Conservation (phyloP, 2,888 invertebrate genomes). For the Allolobophora icterica region DNA sequence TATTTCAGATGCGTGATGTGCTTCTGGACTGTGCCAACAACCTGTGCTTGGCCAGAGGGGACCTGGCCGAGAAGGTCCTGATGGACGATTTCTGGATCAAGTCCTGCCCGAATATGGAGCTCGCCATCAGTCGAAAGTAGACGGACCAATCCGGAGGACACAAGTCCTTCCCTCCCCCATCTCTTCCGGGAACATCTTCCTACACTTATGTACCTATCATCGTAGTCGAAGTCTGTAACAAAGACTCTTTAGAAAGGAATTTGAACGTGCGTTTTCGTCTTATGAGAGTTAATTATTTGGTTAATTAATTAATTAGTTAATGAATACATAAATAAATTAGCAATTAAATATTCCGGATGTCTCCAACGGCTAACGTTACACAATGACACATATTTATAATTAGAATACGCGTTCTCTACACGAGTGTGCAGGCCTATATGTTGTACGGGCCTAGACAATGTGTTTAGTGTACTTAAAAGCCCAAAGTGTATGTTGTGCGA, state of each 20-base stretch:
- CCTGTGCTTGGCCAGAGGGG: not conserved
- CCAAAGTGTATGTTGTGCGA: not conserved
- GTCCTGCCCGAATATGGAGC: conserved; percentile 22
- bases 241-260: not conserved
- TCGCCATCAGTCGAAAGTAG: not conserved
- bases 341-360: not conserved
- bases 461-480: not conserved
- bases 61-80: conserved; percentile 1
- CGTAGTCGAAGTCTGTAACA: no score
- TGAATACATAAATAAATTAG: not conserved
- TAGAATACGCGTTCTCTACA: not conserved
- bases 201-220: not conserved
- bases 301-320: no score
- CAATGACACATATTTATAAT: not conserved
- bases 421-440: no score
- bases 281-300: no score
- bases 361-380: not conserved
- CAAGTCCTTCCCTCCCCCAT: not conserved
- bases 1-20: conserved; percentile 18
- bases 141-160: not conserved
- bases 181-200: not conserved
- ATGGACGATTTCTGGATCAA: conserved; percentile 23
- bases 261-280: not conserved
- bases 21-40: conserved; percentile 28
- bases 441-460: not conserved